Base-by-base conservation (phyloP, 2,797 vertebrate genomes). In the Hippoglossus hippoglossus region DNA sequence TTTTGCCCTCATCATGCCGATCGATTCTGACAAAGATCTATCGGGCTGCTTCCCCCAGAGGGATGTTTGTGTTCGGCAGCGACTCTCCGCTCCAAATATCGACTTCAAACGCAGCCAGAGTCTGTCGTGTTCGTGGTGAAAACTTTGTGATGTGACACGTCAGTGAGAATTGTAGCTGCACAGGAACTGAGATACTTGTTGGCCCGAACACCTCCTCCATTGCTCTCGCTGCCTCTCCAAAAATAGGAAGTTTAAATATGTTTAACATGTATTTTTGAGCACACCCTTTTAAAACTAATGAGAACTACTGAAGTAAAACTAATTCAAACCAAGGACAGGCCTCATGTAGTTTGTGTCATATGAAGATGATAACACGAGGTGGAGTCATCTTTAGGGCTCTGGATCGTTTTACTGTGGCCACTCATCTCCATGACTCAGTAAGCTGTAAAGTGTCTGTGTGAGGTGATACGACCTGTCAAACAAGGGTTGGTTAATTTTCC, bases 111-210 rank as follows among this genome's bases (percentile, higher is more conserved):
- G 56, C 52, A 55, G 60, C 54, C 10, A 0, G 25, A 50, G 55
- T 67, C 22, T 34, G 60, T 52, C 58, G 22, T 50, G 53, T 47
- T 72, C 52, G 19, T 59, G 49, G 41, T 50, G 79, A 83, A 55
- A 41, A 59, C 67, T 54, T 15, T 25, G 10, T 61, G 58, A 65
- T 16, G 5, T n/a, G 58, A 73, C 39, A 10, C 6, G 4, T 39
- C 34, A 13, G 64, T 18, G 16, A 31, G 36, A 2, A 5, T 26
- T 28, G 51, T 1, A 5, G 1, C 1, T 11, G 22, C n/a, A 73
- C 25, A 65, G 18, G 41, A 75, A 53, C 10, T 3, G 18, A 63
- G 52, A 28, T 3, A 19, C 46, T n/a, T 2, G 39, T 34, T 51
- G 60, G 47, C 47, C n/a, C 54, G 39, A 16, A 46, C 44, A 22